phyloP scores from a whole-genome alignment of 53 echinoderm and acorn worm species.

The Zoroaster sp. region DNA sequence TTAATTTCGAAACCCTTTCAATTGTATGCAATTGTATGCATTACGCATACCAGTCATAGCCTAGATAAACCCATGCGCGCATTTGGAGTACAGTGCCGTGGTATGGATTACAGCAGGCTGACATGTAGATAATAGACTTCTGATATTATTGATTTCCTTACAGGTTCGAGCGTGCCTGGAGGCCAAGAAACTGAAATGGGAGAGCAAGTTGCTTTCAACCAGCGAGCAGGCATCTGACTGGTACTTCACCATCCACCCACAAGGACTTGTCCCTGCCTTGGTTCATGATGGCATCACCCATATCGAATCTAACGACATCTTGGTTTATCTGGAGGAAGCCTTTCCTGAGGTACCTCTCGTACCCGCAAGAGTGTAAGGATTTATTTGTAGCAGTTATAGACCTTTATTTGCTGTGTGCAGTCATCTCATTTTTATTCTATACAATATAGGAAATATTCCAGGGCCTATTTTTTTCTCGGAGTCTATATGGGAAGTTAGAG shows the following conservation, averaged over 20 bases:
- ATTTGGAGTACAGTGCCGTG: too few relatives aligned
- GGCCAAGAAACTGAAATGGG: neutral
- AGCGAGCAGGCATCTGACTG: neutral
- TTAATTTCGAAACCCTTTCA: too few relatives aligned
- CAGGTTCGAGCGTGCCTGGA: neutral
- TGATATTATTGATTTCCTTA: too few relatives aligned
- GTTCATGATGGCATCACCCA: conserved; percentile 49
- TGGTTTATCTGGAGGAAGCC: conserved; percentile 18
- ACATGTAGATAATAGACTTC: too few relatives aligned
- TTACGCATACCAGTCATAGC: neutral
- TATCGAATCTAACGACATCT: conserved; percentile 32
- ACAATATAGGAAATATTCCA: too few relatives aligned
- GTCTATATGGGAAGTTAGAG: too few relatives aligned
- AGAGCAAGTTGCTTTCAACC: neutral
- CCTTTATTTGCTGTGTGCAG: neutral
- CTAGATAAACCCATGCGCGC: too few relatives aligned
- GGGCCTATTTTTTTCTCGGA: too few relatives aligned
- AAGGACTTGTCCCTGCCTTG: conserved; percentile 14
- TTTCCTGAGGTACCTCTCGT: conserved; percentile 14
- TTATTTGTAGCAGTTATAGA: neutral
- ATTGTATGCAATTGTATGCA: too few relatives aligned
- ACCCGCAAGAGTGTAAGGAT: neutral
- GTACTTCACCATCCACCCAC: conserved; percentile 23
- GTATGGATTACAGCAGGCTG: neutral
- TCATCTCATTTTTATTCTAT: neutral